phyloP scores from a whole-genome alignment of 2,113 vertebrate genomes.

The Aspidoscelis tigris region DNA sequence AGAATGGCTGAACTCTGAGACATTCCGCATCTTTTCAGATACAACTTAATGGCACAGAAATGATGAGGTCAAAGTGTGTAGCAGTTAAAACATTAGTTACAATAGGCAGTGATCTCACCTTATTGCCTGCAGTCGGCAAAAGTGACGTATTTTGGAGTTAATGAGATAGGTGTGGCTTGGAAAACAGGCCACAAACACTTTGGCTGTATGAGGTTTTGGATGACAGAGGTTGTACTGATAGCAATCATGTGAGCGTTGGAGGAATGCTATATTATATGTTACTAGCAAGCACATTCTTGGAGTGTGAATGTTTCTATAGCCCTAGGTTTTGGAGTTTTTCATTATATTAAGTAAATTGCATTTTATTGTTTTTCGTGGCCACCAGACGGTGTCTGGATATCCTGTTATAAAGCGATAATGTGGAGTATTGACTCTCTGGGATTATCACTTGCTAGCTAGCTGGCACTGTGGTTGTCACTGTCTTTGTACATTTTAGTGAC shows the following conservation, averaged over 20 bases:
- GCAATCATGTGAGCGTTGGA: not conserved
- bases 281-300: not conserved
- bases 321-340: too few species aligned
- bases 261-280: not conserved
- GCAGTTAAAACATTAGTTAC: not conserved
- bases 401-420: too few species aligned
- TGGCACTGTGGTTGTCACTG: too few species aligned
- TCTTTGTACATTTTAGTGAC: too few species aligned
- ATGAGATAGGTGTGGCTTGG: not conserved
- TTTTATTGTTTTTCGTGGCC: too few species aligned
- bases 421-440: too few species aligned
- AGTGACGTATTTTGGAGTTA: not conserved
- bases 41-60: not conserved
- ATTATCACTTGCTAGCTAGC: too few species aligned
- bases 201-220: not conserved
- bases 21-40: not conserved
- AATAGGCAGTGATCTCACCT: not conserved
- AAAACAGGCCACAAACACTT: not conserved
- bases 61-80: not conserved
- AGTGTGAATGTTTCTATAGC: not conserved
- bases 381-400: too few species aligned
- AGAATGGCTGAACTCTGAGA: not conserved
- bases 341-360: too few species aligned
- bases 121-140: not conserved
- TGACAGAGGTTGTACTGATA: not conserved